A percentile compares a stretch with the other conserved stretches of the same genome.
Evolutionary conservation across 2,888 invertebrate genomes (phyloP).

Genomic region (Pilophorus perplexus): DNA sequence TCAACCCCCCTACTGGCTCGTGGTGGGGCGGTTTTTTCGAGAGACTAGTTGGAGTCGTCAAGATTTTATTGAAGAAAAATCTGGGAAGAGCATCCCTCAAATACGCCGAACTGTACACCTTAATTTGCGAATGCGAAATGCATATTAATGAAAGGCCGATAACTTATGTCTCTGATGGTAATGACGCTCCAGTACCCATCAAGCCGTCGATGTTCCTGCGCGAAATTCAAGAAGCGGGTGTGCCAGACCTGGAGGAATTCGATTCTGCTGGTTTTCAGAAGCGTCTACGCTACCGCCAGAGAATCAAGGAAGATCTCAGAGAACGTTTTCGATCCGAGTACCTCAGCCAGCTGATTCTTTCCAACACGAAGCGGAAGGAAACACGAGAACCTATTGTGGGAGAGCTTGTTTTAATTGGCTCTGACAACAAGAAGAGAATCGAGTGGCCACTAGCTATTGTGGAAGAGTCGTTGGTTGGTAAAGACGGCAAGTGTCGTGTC

Average conservation of each 20-base stretch:
- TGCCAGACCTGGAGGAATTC: background rate
- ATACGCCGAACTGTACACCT: background rate
- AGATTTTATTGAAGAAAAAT: background rate
- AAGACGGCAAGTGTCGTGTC: constrained; percentile 11
- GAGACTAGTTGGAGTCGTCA: background rate
- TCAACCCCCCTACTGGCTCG: background rate
- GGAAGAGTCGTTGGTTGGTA: background rate
- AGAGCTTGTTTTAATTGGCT: constrained; percentile 18
- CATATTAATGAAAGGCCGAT: constrained; percentile 39
- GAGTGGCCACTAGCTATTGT: constrained; percentile 40
- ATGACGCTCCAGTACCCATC: background rate
- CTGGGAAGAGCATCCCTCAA: background rate
- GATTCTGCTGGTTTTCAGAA: background rate
- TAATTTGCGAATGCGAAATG: constrained; percentile 25
- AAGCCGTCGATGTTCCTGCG: background rate
- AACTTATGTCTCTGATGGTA: constrained; percentile 37
- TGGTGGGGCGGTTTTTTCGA: background rate
- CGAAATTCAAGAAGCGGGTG: background rate
- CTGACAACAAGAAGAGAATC: background rate
- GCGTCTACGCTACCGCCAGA: background rate
- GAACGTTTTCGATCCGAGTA: background rate
- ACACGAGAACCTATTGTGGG: background rate
- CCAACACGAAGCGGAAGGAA: background rate
- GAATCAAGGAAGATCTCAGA: background rate
- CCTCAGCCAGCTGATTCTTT: background rate